Evolutionary conservation across 2,113 vertebrate species (phyloP).

Genomic region (Podarcis cretensis): DNA sequence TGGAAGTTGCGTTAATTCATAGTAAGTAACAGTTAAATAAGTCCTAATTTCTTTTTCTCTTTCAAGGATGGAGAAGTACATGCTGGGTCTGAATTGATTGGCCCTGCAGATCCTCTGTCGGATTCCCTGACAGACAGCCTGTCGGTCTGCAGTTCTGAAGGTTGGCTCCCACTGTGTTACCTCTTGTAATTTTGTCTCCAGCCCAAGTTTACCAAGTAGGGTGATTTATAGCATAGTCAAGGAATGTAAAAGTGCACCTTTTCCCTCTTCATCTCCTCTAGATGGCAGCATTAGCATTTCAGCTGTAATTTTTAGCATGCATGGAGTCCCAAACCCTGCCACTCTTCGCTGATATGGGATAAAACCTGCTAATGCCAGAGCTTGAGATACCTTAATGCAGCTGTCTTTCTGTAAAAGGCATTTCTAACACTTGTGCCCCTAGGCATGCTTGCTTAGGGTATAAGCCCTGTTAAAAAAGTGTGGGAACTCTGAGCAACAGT

Average conservation of each 20-base stretch:
- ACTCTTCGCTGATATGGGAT: background rate
- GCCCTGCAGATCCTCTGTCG: constrained; percentile 86
- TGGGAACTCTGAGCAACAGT: background rate
- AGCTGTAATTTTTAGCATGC: background rate
- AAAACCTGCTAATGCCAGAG: background rate
- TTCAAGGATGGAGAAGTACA: constrained; percentile 92
- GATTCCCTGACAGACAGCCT: constrained; percentile 87
- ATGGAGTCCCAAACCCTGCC: background rate
- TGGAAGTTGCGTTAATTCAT: background rate
- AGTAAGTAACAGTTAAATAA: background rate
- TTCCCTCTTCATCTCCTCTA: constrained; percentile 55
- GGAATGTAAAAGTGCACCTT: background rate
- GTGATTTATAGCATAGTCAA: accelerated
- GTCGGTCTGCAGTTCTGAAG: constrained; percentile 93
- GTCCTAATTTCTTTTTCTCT: constrained; percentile 29
- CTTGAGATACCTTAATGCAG: background rate
- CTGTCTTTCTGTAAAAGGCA: background rate
- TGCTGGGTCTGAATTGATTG: constrained; percentile 95
- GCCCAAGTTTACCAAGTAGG: background rate
- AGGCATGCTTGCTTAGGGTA: background rate
- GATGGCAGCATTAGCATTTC: constrained; percentile 68
- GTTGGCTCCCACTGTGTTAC: constrained; percentile 70
- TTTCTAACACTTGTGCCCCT: background rate
- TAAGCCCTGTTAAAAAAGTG: background rate
- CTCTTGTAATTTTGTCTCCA: background rate